These are phyloP conservation scores for Myotis planiceps DNA, from an alignment of 2,797 vertebrate species.

Conservation along the genomic window DNA sequence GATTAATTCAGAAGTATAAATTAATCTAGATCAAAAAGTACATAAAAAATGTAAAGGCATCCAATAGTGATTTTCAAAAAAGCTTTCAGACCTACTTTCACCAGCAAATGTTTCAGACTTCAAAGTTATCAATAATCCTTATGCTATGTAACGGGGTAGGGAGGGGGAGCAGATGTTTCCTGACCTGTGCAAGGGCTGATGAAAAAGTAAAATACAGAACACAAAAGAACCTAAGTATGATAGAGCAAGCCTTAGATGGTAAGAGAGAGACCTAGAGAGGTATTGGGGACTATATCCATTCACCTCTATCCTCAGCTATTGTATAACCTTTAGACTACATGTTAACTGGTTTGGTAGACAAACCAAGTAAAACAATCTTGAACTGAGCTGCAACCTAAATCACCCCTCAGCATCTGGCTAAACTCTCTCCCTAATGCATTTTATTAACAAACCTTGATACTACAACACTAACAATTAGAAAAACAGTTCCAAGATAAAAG, in stretches of 20 bases:
- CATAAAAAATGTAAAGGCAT: not conserved
- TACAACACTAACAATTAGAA: not conserved
- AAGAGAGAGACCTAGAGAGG: not conserved
- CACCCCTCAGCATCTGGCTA: not conserved
- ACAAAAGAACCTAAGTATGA: not conserved
- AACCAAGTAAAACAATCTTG: not conserved
- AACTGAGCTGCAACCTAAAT: not conserved
- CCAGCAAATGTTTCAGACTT: not conserved
- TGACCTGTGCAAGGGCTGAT: not conserved
- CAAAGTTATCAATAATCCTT: not conserved
- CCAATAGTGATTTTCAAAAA: not conserved
- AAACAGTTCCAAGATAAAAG: not conserved
- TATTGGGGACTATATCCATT: not conserved
- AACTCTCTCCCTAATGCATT: not conserved
- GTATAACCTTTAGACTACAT: not conserved
- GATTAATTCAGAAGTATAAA: not conserved
- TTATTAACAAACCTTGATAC: not conserved
- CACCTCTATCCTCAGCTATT: too few relatives aligned
- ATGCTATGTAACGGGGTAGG: rapidly evolving
- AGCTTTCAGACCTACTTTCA: not conserved
- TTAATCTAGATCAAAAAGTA: not conserved
- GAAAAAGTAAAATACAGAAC: not conserved
- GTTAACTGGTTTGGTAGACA: not conserved
- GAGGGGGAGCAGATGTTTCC: not conserved
- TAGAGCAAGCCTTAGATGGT: not conserved